These are phyloP conservation scores for Eriocheir sinensis DNA, from an alignment of 1,140 invertebrate genomes.

Conservation along the genomic window DNA sequence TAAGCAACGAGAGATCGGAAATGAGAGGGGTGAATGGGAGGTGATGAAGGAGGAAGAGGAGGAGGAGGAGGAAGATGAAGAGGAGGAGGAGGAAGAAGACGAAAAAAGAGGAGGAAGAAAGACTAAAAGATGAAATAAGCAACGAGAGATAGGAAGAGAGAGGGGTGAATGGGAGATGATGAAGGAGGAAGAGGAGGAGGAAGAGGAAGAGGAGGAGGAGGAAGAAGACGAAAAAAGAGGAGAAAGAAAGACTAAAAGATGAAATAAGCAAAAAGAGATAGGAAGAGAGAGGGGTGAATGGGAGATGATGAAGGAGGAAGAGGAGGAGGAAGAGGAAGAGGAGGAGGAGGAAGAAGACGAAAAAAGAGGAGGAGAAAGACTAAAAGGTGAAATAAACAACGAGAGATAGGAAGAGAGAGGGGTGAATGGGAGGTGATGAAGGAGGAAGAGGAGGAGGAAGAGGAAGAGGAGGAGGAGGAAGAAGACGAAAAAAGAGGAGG, in stretches of 20 bases:
- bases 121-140: not conserved
- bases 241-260: too few species aligned
- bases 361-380: not conserved
- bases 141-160: not conserved
- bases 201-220: not conserved
- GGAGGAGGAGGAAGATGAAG: not conserved
- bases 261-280: not conserved
- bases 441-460: too few species aligned
- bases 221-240: not conserved
- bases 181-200: not conserved
- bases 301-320: too few species aligned
- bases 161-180: not conserved
- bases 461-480: too few species aligned
- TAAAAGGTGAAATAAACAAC: not conserved
- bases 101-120: not conserved
- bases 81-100: not conserved
- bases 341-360: not conserved
- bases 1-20: not conserved
- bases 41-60: not conserved
- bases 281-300: not conserved
- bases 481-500: too few species aligned
- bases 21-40: not conserved
- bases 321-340: not conserved
- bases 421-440: not conserved
- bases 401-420: not conserved